Percentiles rank a stretch among this genome's conserved stretches.
Conservation (phyloP, 2,113 vertebrate species). For the Lasiurus cinereus region DNA sequence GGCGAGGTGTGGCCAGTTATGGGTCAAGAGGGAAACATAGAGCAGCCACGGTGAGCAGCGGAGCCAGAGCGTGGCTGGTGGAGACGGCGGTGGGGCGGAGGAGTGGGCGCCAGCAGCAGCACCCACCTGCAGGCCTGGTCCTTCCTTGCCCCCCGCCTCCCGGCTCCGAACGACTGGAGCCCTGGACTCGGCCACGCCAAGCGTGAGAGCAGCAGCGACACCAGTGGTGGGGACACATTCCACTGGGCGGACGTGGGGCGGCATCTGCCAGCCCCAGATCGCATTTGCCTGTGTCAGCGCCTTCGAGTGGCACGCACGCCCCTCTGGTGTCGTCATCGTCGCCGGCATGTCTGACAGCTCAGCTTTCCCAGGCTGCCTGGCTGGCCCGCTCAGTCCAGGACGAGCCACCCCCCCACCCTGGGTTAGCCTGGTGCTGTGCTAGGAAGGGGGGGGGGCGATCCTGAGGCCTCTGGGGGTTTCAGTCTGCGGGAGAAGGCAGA, state of each 20-base stretch:
- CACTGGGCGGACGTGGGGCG: slow-evolving; percentile 37
- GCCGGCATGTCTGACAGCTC: slow-evolving; percentile 14
- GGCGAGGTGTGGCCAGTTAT: not conserved
- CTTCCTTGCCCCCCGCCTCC: not conserved
- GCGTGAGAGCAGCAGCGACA: not conserved
- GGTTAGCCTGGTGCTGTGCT: not conserved
- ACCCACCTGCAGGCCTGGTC: accelerated
- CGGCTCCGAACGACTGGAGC: not conserved
- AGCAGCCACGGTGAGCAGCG: not conserved
- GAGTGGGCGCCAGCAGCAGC: not conserved
- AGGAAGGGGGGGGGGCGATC: not conserved
- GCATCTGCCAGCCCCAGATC: slow-evolving; percentile 64
- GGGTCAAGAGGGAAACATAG: not conserved
- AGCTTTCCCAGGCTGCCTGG: not conserved
- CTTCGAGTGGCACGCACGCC: not conserved
- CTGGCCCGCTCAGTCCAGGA: not conserved
- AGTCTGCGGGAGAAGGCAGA: not conserved
- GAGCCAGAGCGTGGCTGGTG: not conserved
- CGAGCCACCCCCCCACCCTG: not conserved
- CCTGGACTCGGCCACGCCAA: not conserved
- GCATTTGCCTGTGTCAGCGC: slow-evolving; percentile 73
- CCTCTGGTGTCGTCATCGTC: slow-evolving; percentile 5
- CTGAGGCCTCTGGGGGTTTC: not conserved
- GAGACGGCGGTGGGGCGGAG: not conserved
- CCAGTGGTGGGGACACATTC: slow-evolving; percentile 19